Evolutionary conservation across 2,888 invertebrate genomes (phyloP), one percentile per base, ranked within the genome.

Genomic region (Cryptophagus acutangulus): DNA sequence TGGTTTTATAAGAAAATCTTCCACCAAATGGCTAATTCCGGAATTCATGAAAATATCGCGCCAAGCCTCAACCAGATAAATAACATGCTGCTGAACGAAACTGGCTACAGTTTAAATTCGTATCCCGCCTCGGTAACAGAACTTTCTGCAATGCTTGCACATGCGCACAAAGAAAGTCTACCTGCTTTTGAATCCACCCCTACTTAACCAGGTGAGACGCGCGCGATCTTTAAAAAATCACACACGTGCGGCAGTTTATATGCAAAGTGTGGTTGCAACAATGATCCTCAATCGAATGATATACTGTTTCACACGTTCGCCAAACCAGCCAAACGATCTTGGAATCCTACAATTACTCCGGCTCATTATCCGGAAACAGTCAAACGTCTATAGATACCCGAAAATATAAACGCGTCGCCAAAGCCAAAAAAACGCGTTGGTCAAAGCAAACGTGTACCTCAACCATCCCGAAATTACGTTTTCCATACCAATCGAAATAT

Each of bases 241-340:
- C 68, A 69, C 62, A 67, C 68, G 52, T 71, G 70, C 58, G 70
- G 70, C 45, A 70, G 70, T 51, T 53, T 70, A 38, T 71, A 65
- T 56, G 71, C 69, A 30, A 69, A 70, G 57, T 71, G 71, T 53
- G 58, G 58, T 36, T 68, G 69, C 47, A 56, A 60, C 52, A 54
- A 63, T 55, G 61, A 55, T 14, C 40, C 35, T 33, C 41, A 45
- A 34, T 30, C 41, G 13, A 33, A 39, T 15, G 33, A 43, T 18
- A 34, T 45, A 17, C 26, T 45, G 17, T 26, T 36, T 25, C 45
- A 38, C 5, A 36, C 41, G 26, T 45, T 35, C 25, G 42, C 43
- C 18, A 25, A 40, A 16, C 16, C 41, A 16, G 39, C 42, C 36
- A 42, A 44, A 38, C 25, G 49, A 33, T 31, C 49, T 8, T 49